Evolutionary conservation across 2,797 vertebrate species (phyloP).

Genomic region (Fundulus diaphanus): DNA sequence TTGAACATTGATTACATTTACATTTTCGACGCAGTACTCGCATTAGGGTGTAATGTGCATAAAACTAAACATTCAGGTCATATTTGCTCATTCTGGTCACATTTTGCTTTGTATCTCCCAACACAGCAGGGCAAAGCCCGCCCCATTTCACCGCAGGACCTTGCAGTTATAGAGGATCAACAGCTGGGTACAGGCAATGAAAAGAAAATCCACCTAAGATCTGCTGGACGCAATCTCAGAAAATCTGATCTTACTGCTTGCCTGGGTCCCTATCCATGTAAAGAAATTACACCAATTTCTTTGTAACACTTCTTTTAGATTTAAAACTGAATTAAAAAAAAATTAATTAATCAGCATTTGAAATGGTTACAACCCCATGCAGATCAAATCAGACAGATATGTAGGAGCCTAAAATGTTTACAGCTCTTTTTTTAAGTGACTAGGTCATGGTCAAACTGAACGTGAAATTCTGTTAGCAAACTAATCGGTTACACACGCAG

Average conservation of each 20-base stretch:
- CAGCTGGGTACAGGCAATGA: constrained; percentile 22
- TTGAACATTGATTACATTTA: neutral
- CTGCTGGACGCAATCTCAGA: neutral
- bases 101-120: constrained; percentile 22
- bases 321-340: neutral
- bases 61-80: constrained; percentile 40
- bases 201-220: constrained; percentile 3
- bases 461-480: constrained; percentile 33
- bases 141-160: constrained; percentile 41
- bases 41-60: neutral
- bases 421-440: constrained; percentile 22
- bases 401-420: constrained; percentile 11
- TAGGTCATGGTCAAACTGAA: constrained; percentile 33
- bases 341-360: neutral
- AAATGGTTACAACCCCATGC: neutral
- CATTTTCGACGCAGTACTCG: no score
- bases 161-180: constrained; percentile 55
- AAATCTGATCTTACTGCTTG: constrained; percentile 8
- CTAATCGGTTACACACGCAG: constrained; percentile 46
- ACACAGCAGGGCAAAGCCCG: constrained; percentile 49
- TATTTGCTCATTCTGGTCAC: constrained; percentile 39
- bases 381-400: neutral
- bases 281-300: constrained; percentile 2
- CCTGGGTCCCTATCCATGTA: constrained; percentile 11
- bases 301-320: neutral